phyloP scores from a whole-genome alignment of 2,888 invertebrate genomes.

The Cheilosia variabilis region DNA sequence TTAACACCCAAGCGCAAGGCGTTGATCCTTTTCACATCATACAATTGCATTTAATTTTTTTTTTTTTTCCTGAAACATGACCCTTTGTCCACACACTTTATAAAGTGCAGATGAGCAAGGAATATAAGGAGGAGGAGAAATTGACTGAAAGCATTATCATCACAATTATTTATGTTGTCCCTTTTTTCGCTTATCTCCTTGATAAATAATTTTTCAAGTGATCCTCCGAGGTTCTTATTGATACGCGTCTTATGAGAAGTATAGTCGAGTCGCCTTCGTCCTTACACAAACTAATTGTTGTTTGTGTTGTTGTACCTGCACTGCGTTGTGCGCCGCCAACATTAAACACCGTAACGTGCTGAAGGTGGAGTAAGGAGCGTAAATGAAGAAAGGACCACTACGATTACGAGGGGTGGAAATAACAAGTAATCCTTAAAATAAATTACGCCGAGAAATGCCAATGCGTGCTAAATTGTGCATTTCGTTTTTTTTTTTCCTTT shows the following conservation, averaged over 20 bases:
- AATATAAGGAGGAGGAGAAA: slow-evolving; percentile 1
- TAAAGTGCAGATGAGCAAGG: slow-evolving; percentile 2
- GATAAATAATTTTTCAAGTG: slow-evolving; percentile 60
- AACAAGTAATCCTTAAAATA: slow-evolving; percentile 65
- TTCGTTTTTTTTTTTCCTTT: slow-evolving; percentile 46
- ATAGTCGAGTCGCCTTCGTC: slow-evolving; percentile 7
- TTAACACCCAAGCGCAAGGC: slow-evolving; percentile 42
- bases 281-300: slow-evolving; percentile 17
- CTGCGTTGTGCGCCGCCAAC: slow-evolving; percentile 28
- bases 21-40: slow-evolving; percentile 38
- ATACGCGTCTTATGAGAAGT: slow-evolving; percentile 9
- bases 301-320: slow-evolving; percentile 29
- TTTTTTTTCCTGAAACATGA: slow-evolving; percentile 53
- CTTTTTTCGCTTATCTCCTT: slow-evolving; percentile 51
- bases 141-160: slow-evolving; percentile 24
- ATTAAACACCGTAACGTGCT: slow-evolving; percentile 53
- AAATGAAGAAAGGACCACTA: slow-evolving; percentile 31
- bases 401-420: slow-evolving; percentile 39
- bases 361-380: slow-evolving; percentile 12
- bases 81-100: slow-evolving; percentile 18
- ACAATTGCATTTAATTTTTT: slow-evolving; percentile 38
- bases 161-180: slow-evolving; percentile 71
- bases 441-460: slow-evolving; percentile 67
- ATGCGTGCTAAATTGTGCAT: slow-evolving; percentile 75
- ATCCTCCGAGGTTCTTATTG: slow-evolving; percentile 14